phyloP scores from a whole-genome alignment of 2,888 invertebrate species.

The Microplitis manilae region DNA sequence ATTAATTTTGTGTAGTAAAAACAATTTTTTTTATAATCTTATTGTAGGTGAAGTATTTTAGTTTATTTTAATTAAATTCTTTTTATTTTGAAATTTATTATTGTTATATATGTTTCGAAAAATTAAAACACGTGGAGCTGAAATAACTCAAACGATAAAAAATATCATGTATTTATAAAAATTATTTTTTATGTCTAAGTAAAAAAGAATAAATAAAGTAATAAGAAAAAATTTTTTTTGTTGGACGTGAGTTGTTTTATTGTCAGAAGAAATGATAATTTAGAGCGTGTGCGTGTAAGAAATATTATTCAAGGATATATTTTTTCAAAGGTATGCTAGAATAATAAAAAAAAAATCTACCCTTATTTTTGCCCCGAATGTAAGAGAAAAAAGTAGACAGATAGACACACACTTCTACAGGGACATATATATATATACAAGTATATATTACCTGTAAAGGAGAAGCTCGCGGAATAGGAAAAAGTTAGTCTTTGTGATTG shows the following conservation, averaged over 20 bases:
- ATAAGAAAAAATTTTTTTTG: background rate
- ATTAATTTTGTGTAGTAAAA: no score
- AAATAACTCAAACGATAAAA: background rate
- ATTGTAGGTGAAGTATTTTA: no score
- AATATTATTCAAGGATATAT: background rate
- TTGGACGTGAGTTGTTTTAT: constrained; percentile 14
- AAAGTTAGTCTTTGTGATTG: constrained; percentile 66
- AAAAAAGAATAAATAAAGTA: background rate
- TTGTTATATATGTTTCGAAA: background rate
- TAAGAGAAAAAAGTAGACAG: constrained; percentile 8
- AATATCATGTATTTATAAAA: background rate
- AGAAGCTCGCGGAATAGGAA: constrained; percentile 45
- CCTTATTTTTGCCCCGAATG: background rate
- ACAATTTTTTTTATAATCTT: no score
- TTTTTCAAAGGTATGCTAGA: constrained; percentile 9
- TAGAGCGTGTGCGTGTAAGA: constrained; percentile 18
- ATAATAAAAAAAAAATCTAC: background rate
- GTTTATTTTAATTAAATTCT: background rate
- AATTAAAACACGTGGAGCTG: background rate
- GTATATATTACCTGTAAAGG: background rate
- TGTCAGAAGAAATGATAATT: constrained; percentile 5
- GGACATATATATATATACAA: background rate
- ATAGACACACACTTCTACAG: background rate
- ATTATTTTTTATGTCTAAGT: background rate
- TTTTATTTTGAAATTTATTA: background rate